These are phyloP conservation scores for Rhyzopertha dominica DNA, from an alignment of 1,140 invertebrate species.

Conservation along the genomic window DNA sequence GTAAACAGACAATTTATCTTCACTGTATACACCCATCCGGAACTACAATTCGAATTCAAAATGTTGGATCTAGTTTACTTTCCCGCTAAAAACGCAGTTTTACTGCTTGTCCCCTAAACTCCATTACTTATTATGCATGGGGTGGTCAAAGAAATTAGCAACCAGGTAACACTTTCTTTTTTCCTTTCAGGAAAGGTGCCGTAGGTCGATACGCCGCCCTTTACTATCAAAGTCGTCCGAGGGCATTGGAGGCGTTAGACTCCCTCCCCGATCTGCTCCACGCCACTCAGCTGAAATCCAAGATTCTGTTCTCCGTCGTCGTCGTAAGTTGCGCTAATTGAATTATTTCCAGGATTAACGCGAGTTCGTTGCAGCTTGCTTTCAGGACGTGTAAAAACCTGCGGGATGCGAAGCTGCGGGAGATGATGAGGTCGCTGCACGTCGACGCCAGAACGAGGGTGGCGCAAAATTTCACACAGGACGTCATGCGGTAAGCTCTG, in stretches of 20 bases:
- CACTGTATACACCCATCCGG: too few species aligned
- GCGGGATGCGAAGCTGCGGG: slow-evolving; percentile 53
- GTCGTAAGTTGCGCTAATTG: slow-evolving; percentile 66
- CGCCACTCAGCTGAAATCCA: slow-evolving; percentile 82
- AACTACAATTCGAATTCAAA: too few species aligned
- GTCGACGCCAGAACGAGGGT: slow-evolving; percentile 42
- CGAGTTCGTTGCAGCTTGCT: slow-evolving; percentile 49
- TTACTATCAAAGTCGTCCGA: slow-evolving; percentile 77
- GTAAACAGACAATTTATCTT: too few species aligned
- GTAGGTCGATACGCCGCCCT: slow-evolving; percentile 76
- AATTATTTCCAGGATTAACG: slow-evolving; percentile 10
- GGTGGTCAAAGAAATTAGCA: too few species aligned
- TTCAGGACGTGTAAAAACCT: slow-evolving; percentile 59
- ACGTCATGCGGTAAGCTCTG: slow-evolving; percentile 26
- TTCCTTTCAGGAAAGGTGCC: slow-evolving; percentile 54
- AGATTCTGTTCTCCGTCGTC: slow-evolving; percentile 90
- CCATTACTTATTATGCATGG: too few species aligned
- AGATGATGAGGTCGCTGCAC: slow-evolving; percentile 52
- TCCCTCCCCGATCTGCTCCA: slow-evolving; percentile 69
- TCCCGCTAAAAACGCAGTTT: too few species aligned
- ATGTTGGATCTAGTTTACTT: too few species aligned
- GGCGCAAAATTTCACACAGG: slow-evolving; percentile 39
- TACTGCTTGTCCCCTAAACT: too few species aligned
- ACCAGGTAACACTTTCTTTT: too few species aligned
- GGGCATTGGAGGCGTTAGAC: slow-evolving; percentile 79